Evolutionary conservation across 30 jellyfish, hydroid and myxozoan genomes (phyloP), one percentile per base, ranked within the genome.

Genomic region (Clytia hemisphaerica): DNA sequence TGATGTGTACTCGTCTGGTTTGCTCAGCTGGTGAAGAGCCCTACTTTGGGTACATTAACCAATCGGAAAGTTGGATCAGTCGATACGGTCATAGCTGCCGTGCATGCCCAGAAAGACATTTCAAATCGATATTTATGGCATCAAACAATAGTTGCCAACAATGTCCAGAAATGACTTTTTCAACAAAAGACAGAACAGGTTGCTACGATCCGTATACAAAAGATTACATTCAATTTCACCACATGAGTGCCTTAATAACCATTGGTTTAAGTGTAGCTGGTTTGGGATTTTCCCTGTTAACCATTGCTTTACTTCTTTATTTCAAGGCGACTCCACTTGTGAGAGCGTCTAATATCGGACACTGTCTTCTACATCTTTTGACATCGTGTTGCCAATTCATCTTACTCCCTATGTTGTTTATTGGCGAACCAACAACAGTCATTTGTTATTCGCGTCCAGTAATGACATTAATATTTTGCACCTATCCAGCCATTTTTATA

Each of bases 301-400:
- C 71, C 29, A 38, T 45, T 29, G 30, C 58, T 2, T 27, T 57
- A 2, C 65, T 72, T 24, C 44, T 65, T 3, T 6, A 57, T n/a
- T 73, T 10, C 37, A 24, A 83, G 48, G 59, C 70, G 32, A 67
- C 84, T 1, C 88, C 94, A 7, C 60, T 82, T 1, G 85, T 82
- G 48, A 58, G 75, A 15, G 65, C 89, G 3, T 82, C 83, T 0
- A 82, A 82, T 45, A 26, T 70, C 25, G 85, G 66, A 59, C 27
- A 72, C 54, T 82, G 86, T 3, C 51, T 61, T 16, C 26, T 73
- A 16, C 94, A 82, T 46, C 79, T 82, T 0, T 18, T 42, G 6
- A 55, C 57, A 2, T 15, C 74, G 24, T 18, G 63, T n/a, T 29
- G 64, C 22, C 28, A 71, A 16, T 73, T 60, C 55, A 16, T 47